Percentiles rank a stretch among this genome's conserved stretches.
Evolutionary conservation across 2,113 vertebrate genomes (phyloP).

Genomic region (Edolisoma coerulescens): DNA sequence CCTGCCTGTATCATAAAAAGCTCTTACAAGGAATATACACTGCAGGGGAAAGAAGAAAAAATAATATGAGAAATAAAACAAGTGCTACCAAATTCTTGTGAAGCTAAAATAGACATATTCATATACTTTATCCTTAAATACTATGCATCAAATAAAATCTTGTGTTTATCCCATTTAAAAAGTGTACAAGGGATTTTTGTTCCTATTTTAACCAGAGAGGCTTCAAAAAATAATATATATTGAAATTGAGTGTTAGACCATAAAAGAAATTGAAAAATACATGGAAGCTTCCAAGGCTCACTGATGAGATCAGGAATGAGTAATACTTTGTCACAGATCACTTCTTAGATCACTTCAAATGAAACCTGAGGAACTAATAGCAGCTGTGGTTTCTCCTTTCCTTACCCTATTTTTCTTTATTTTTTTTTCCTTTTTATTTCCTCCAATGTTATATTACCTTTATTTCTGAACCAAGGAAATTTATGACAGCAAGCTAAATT

Average conservation of each 20-base stretch:
- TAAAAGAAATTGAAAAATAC: neutral
- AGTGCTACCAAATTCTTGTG: neutral
- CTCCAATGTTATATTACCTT: neutral
- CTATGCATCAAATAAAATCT: neutral
- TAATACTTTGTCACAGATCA: neutral
- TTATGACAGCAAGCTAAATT: neutral
- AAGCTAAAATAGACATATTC: neutral
- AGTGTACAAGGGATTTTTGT: neutral
- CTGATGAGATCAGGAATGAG: neutral
- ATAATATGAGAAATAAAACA: neutral
- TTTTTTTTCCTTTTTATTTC: neutral
- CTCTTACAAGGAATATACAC: neutral
- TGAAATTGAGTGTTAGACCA: neutral
- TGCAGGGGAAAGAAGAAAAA: neutral
- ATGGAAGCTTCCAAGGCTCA: neutral
- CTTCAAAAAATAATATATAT: neutral
- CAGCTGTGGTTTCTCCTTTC: neutral
- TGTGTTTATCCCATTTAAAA: neutral
- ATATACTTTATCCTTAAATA: neutral
- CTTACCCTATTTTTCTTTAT: neutral
- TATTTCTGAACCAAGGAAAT: neutral
- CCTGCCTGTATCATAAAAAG: neutral
- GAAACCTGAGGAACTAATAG: neutral
- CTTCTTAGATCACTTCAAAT: conserved; percentile 16
- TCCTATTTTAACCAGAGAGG: neutral